Evolutionary conservation across 2,113 vertebrate genomes (phyloP).

Genomic region (Chlamydotis undulata): DNA sequence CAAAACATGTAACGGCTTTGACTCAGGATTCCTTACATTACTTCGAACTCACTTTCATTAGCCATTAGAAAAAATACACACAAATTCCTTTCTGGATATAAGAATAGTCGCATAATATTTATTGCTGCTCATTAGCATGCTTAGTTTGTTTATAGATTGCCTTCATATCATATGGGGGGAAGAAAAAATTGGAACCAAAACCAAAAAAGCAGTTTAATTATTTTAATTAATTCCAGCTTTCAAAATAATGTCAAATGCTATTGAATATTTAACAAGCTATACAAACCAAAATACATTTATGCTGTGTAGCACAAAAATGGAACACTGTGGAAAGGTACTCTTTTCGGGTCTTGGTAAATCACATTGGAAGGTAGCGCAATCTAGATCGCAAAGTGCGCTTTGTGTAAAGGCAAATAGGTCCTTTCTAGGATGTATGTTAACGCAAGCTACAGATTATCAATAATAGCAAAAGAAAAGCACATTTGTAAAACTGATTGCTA

Average conservation of each 20-base stretch:
- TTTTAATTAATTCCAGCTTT: constrained; percentile 60
- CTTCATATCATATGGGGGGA: not conserved
- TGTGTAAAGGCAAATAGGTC: not conserved
- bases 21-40: not conserved
- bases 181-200: constrained; percentile 45
- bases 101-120: constrained; percentile 10
- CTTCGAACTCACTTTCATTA: not conserved
- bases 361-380: not conserved
- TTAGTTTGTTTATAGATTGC: constrained; percentile 26
- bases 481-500: not conserved
- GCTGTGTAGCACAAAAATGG: not conserved
- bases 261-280: constrained; percentile 40
- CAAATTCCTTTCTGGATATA: not conserved
- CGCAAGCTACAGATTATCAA: not conserved
- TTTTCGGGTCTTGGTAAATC: constrained; percentile 13
- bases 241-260: constrained; percentile 42
- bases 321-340: not conserved
- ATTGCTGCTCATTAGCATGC: constrained; percentile 35
- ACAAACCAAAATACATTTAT: not conserved
- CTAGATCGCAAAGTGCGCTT: fast-evolving
- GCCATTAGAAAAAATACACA: not conserved
- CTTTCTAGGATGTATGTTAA: not conserved
- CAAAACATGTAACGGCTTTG: not conserved
- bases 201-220: constrained; percentile 52
- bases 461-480: not conserved